phyloP scores from a whole-genome alignment of 2,888 invertebrate genomes.

The Drosophila nigritarsus region DNA sequence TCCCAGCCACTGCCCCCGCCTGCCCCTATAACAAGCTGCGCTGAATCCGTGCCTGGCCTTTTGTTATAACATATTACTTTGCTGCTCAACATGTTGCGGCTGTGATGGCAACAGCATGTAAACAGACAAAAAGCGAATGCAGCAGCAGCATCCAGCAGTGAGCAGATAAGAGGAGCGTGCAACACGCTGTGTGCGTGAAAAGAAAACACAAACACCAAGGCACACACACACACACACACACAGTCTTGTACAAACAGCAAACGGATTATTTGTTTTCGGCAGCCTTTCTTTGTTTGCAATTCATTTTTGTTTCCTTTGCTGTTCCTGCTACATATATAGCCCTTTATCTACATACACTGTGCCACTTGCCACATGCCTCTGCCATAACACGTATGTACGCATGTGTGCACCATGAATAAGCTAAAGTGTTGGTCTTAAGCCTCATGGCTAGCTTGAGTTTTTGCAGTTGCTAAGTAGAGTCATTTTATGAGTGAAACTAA shows the following conservation, averaged over 20 bases:
- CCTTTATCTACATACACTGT: slow-evolving; percentile 52
- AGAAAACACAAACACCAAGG: slow-evolving; percentile 36
- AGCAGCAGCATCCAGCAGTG: slow-evolving; percentile 28
- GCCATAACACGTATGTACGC: background rate
- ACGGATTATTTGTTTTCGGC: slow-evolving; percentile 78
- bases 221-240: slow-evolving; percentile 2
- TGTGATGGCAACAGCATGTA: slow-evolving; percentile 57
- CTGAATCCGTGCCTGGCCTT: slow-evolving; percentile 47
- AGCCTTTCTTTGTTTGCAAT: slow-evolving; percentile 65
- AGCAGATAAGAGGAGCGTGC: slow-evolving; percentile 51
- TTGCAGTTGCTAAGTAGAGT: slow-evolving; percentile 11
- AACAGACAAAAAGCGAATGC: slow-evolving; percentile 68
- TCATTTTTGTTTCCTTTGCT: slow-evolving; percentile 24
- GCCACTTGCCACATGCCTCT: slow-evolving; percentile 23
- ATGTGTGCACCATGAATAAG: slow-evolving; percentile 39
- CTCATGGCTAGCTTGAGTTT: slow-evolving; percentile 19
- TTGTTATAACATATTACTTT: slow-evolving; percentile 65
- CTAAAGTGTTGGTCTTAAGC: slow-evolving; percentile 37
- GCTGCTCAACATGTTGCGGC: slow-evolving; percentile 65
- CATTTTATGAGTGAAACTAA: slow-evolving; percentile 42
- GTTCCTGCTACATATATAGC: slow-evolving; percentile 16
- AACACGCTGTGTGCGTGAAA: slow-evolving; percentile 32
- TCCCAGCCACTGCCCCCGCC: background rate
- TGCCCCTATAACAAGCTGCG: slow-evolving; percentile 4
- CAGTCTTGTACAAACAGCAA: slow-evolving; percentile 45